Conservation (phyloP, 2,888 invertebrate species). For the Steinernema hermaphroditum region DNA sequence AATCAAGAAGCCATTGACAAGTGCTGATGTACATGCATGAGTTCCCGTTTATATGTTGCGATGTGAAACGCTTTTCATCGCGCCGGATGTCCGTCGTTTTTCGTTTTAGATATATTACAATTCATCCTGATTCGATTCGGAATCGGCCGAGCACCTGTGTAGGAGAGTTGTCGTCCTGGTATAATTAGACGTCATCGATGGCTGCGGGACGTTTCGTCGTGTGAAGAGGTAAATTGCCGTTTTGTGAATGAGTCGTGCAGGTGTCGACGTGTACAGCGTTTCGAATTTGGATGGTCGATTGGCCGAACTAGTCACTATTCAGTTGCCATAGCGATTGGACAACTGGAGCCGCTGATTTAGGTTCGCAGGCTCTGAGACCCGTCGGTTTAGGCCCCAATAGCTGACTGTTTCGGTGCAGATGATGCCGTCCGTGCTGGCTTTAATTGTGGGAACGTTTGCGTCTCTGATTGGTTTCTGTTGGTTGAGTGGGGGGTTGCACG, state of each 20-base stretch:
- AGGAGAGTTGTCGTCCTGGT: background rate
- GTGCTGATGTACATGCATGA: too few species aligned
- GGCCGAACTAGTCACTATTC: background rate
- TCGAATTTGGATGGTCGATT: background rate
- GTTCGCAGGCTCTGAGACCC: too few species aligned
- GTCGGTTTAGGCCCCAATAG: background rate
- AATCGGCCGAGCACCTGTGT: background rate
- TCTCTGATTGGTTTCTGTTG: background rate
- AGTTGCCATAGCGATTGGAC: conserved; percentile 25
- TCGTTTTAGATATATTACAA: background rate
- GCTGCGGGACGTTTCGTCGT: too few species aligned
- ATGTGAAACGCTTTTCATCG: too few species aligned
- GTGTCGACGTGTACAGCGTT: background rate
- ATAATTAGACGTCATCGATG: background rate
- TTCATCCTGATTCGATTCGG: background rate
- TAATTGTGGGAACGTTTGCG: conserved; percentile 10
- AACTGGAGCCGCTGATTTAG: background rate
- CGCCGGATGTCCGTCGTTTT: too few species aligned
- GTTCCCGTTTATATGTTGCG: background rate
- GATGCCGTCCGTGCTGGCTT: background rate
- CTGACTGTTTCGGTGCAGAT: conserved; percentile 1
- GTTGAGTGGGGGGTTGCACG: background rate
- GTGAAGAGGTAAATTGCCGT: too few species aligned
- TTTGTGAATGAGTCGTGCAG: background rate
- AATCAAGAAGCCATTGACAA: background rate